A percentile compares a stretch with the other conserved stretches of the same genome.
Conservation (phyloP, 92 coral and sea anemone genomes). For the Umimayanthus kanabou region DNA sequence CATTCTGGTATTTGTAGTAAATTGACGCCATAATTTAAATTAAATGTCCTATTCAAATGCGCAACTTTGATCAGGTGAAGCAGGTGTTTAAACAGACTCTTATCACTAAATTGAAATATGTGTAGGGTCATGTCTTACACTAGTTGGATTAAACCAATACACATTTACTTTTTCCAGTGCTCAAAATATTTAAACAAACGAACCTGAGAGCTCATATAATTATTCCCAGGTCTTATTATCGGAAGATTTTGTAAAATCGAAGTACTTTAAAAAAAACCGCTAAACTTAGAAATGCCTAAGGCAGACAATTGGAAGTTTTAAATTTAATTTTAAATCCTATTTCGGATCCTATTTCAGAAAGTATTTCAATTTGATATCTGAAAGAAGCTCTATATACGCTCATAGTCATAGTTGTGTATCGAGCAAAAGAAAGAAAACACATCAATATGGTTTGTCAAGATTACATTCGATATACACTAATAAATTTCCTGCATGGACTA, state of each 20-base stretch:
- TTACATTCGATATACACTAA: too few relatives aligned
- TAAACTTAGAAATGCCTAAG: background rate
- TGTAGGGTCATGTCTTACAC: background rate
- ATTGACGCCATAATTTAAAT: too few relatives aligned
- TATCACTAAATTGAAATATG: background rate
- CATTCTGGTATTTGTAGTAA: too few relatives aligned
- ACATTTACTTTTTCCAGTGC: background rate
- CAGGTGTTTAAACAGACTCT: background rate
- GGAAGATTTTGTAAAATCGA: background rate
- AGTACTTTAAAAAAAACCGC: background rate
- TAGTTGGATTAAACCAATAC: background rate
- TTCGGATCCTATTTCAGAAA: background rate
- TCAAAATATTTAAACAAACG: too few relatives aligned
- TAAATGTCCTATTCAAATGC: too few relatives aligned
- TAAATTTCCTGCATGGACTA: background rate
- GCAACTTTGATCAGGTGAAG: background rate
- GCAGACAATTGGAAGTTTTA: background rate
- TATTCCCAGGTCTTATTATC: background rate
- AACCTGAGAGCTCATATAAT: background rate
- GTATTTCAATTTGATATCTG: too few relatives aligned
- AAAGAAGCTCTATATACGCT: background rate
- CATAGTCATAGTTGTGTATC: background rate
- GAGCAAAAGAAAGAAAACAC: too few relatives aligned
- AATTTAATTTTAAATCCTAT: too few relatives aligned
- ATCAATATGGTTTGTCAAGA: background rate